phyloP scores from a whole-genome alignment of 2,888 invertebrate genomes.

The Biston stratarius region DNA sequence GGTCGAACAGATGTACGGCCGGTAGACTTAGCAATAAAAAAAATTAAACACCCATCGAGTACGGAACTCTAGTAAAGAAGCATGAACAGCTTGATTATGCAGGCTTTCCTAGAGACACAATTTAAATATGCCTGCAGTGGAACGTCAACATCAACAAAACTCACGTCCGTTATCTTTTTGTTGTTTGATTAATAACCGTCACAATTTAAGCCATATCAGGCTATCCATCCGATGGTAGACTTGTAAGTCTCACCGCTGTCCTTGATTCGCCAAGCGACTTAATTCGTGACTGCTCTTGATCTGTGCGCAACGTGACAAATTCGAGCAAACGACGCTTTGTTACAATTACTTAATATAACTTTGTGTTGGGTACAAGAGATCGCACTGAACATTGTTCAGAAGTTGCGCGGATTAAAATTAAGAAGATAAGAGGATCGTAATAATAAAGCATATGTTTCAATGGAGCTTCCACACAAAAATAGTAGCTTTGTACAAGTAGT shows the following conservation, averaged over 20 bases:
- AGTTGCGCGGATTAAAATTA: constrained; percentile 24
- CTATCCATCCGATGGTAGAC: constrained; percentile 32
- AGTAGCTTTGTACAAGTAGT: not conserved
- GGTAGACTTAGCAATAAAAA: too few relatives aligned
- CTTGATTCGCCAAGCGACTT: constrained; percentile 39
- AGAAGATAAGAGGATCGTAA: constrained; percentile 20
- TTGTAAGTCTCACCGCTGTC: constrained; percentile 33
- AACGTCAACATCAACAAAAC: not conserved
- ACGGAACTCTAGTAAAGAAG: too few relatives aligned
- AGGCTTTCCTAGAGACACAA: too few relatives aligned
- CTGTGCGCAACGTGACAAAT: constrained; percentile 54
- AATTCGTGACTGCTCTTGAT: constrained; percentile 64
- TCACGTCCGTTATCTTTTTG: constrained; percentile 9
- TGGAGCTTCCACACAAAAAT: not conserved
- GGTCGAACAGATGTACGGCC: too few relatives aligned
- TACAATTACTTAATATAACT: constrained; percentile 29
- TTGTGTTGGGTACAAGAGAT: constrained; percentile 24
- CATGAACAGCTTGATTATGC: too few relatives aligned
- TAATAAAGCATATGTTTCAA: not conserved
- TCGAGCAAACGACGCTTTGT: constrained; percentile 47
- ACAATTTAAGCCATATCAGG: constrained; percentile 28
- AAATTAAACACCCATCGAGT: too few relatives aligned
- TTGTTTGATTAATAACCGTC: constrained; percentile 22
- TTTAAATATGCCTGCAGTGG: not conserved
- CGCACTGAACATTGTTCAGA: constrained; percentile 7